Evolutionary conservation across 2,797 vertebrate genomes (phyloP).

Genomic region (Rhadinocentrus ornatus): DNA sequence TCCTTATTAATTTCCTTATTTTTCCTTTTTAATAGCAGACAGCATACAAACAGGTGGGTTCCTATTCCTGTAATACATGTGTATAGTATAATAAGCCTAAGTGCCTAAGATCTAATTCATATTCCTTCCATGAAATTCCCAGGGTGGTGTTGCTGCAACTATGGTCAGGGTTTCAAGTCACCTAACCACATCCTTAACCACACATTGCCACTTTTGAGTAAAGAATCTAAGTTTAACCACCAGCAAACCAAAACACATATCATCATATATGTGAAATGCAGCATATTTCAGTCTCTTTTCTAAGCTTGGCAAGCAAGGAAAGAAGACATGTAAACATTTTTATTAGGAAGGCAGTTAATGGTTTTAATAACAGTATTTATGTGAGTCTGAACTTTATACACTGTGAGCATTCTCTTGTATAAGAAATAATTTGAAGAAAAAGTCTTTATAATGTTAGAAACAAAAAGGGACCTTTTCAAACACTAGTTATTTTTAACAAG

Average conservation of each 20-base stretch:
- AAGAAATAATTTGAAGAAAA: slow-evolving; percentile 14
- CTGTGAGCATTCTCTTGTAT: background rate
- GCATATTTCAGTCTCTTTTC: background rate
- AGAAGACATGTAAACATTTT: background rate
- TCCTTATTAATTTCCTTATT: no score
- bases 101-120: no score
- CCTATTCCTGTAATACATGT: no score
- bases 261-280: background rate
- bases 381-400: slow-evolving; percentile 12
- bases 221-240: background rate
- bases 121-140: no score
- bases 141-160: no score
- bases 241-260: background rate
- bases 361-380: slow-evolving; percentile 19
- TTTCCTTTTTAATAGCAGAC: no score
- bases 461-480: slow-evolving; percentile 1
- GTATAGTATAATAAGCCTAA: no score
- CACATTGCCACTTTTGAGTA: background rate
- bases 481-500: background rate
- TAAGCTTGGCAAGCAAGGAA: background rate
- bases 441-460: slow-evolving; percentile 1
- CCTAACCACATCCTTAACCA: no score
- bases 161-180: no score
- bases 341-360: slow-evolving; percentile 11
- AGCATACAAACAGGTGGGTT: no score